Evolutionary conservation across 2,888 invertebrate species (phyloP).

Genomic region (Neoitamus cyanurus): DNA sequence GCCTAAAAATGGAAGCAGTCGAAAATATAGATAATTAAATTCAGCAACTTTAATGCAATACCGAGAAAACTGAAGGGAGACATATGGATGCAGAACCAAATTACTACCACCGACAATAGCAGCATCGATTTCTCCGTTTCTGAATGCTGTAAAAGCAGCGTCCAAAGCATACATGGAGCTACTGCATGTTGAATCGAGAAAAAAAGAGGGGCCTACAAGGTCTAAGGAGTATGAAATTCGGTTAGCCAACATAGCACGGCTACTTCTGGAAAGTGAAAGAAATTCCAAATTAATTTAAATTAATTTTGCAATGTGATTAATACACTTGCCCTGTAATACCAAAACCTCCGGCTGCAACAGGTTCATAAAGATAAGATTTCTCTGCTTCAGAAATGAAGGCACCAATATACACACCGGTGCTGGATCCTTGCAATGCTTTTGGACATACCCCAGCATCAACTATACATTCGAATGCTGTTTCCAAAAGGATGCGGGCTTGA

Average conservation of each 20-base stretch:
- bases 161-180: slow-evolving; percentile 90
- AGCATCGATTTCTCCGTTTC: slow-evolving; percentile 84
- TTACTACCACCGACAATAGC: slow-evolving; percentile 92
- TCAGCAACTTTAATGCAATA: slow-evolving; percentile 55
- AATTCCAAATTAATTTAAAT: background rate
- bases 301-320: background rate
- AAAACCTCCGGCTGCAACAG: slow-evolving; percentile 69
- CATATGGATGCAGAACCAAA: slow-evolving; percentile 86
- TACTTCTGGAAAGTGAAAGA: slow-evolving; percentile 71
- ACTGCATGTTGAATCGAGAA: slow-evolving; percentile 93
- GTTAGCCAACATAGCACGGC: slow-evolving; percentile 92
- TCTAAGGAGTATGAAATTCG: slow-evolving; percentile 90
- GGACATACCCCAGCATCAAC: slow-evolving; percentile 82
- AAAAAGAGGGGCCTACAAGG: slow-evolving; percentile 87
- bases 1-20: background rate
- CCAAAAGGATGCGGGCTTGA: slow-evolving; percentile 81
- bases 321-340: slow-evolving; percentile 64
- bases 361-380: slow-evolving; percentile 77
- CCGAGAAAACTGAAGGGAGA: slow-evolving; percentile 88
- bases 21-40: background rate
- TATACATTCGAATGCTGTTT: slow-evolving; percentile 81
- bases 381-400: slow-evolving; percentile 78
- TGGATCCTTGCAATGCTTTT: slow-evolving; percentile 72
- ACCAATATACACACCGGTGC: slow-evolving; percentile 80
- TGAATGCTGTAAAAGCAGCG: slow-evolving; percentile 80